Percentiles rank a stretch among this genome's conserved stretches.
These are phyloP conservation scores for Pandion haliaetus DNA, from an alignment of 2,113 vertebrate species.

Conservation along the genomic window DNA sequence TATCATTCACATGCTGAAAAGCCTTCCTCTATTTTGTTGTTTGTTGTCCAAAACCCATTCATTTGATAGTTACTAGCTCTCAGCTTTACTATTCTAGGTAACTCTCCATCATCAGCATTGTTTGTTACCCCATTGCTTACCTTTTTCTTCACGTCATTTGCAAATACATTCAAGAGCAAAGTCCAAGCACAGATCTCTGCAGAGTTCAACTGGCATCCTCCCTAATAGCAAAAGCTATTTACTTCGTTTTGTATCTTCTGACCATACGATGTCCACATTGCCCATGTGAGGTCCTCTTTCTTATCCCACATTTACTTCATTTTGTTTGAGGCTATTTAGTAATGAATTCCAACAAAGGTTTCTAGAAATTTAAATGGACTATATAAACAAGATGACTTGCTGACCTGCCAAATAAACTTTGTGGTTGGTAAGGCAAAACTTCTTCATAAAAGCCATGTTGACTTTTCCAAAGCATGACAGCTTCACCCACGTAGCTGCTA, in stretches of 20 bases:
- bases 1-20: neutral
- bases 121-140: neutral
- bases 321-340: neutral
- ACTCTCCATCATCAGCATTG: neutral
- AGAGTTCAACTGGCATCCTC: neutral
- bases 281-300: neutral
- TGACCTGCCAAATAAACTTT: neutral
- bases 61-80: neutral
- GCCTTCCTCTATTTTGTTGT: neutral
- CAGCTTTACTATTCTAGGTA: neutral
- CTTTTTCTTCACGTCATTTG: neutral
- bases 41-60: neutral
- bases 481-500: neutral
- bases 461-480: neutral
- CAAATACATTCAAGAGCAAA: neutral
- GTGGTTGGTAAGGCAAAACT: neutral
- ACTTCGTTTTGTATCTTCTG: neutral
- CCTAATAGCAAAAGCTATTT: neutral
- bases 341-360: neutral
- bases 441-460: neutral
- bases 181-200: neutral
- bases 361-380: neutral
- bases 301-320: neutral
- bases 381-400: neutral
- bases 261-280: fast-evolving